Conservation (phyloP, 1,140 invertebrate genomes). For the Campodea augens region DNA sequence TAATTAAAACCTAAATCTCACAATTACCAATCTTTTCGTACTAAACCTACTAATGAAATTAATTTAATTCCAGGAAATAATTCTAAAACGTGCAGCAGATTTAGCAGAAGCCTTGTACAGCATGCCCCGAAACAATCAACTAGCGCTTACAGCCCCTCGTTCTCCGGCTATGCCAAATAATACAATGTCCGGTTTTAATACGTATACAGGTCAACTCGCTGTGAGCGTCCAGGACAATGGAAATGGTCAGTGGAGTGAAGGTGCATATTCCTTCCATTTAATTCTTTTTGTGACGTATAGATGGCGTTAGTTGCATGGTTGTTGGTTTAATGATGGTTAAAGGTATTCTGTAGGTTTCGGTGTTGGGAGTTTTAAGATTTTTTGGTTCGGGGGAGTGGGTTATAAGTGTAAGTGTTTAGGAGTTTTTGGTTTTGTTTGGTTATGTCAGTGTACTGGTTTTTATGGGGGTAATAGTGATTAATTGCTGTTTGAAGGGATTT, state of each 20-base stretch:
- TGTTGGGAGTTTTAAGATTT: constrained; percentile 6
- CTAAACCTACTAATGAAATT: too few relatives aligned
- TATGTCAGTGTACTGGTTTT: too few relatives aligned
- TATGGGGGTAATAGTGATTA: too few relatives aligned
- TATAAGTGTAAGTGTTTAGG: too few relatives aligned
- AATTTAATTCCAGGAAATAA: constrained; percentile 66
- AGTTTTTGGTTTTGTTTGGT: too few relatives aligned
- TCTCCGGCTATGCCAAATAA: constrained; percentile 36
- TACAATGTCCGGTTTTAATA: constrained; percentile 65
- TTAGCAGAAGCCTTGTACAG: constrained; percentile 92
- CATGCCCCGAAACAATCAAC: constrained; percentile 62
- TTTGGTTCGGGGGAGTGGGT: too few relatives aligned
- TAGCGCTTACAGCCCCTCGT: constrained; percentile 33
- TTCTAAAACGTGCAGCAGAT: constrained; percentile 92
- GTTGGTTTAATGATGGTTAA: background rate
- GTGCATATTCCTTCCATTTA: constrained; percentile 26
- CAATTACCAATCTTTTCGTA: too few relatives aligned
- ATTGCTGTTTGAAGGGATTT: too few relatives aligned
- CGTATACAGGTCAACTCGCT: constrained; percentile 79
- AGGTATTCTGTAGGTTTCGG: background rate
- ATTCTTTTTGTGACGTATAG: background rate
- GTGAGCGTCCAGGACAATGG: constrained; percentile 83
- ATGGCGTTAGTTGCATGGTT: background rate
- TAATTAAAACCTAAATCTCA: constrained; percentile 3
- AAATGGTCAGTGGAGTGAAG: constrained; percentile 84